Conservation (phyloP, 2,797 vertebrate genomes). For the Gallinago stenura region DNA sequence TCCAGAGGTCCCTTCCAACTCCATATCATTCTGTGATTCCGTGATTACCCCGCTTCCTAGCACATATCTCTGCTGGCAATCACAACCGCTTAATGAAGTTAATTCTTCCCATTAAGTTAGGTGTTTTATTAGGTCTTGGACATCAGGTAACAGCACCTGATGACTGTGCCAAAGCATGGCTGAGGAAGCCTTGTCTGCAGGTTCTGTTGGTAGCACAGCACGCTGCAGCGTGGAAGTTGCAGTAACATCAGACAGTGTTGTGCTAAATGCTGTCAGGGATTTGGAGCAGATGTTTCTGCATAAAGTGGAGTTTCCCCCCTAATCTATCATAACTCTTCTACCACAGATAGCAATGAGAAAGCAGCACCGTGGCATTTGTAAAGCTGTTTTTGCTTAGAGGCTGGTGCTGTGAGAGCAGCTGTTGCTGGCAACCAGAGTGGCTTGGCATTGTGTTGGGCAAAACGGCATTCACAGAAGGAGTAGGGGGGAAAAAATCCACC, state of each 20-base stretch:
- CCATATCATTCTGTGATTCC: too few relatives aligned
- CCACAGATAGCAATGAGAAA: neutral
- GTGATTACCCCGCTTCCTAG: neutral
- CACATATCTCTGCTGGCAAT: neutral
- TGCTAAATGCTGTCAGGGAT: neutral
- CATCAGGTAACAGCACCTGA: neutral
- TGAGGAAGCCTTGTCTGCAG: neutral
- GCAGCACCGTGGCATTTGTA: neutral
- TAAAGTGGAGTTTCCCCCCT: neutral
- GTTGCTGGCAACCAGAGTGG: neutral
- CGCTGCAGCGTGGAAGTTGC: neutral
- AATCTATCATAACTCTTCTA: neutral
- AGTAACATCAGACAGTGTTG: neutral
- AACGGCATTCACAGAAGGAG: neutral
- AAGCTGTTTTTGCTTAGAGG: neutral
- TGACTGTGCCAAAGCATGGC: neutral
- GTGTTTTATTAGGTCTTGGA: neutral
- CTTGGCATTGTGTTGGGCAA: neutral
- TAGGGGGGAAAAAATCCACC: neutral
- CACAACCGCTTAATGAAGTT: neutral
- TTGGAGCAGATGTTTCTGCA: neutral
- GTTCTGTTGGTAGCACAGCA: accelerated
- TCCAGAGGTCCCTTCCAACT: too few relatives aligned
- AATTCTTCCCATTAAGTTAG: neutral
- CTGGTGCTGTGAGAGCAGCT: neutral